Evolutionary conservation across 2,888 invertebrate genomes (phyloP), one percentile per base, ranked within the genome.

Genomic region (Drosophila neonasuta): DNA sequence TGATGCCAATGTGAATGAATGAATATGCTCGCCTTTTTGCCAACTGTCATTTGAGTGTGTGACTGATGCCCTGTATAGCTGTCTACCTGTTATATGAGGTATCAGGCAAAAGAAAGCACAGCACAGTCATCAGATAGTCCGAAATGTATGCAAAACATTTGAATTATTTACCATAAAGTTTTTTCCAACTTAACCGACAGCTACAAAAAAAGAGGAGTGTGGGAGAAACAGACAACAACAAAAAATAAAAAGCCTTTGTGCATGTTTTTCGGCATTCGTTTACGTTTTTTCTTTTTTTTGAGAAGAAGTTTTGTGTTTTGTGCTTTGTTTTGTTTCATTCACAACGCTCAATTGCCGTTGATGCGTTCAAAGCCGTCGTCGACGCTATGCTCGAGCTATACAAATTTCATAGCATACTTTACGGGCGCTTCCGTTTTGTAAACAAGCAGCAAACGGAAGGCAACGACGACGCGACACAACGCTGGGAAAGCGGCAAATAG

Each of bases 321-420:
- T 74, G 39, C 13, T 41, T 75, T 20, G 44, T 44, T 44, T 54
- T 42, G 54, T 56, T 56, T 56, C 46, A 46, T 46, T 59, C 61
- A 52, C 39, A 67, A 66, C 60, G 68, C 70, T 68, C 67, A 68
- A 75, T 79, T 77, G 77, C 70, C 61, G 74, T 49, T 77, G 82
- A 80, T 79, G 84, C 74, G 79, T 74, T 71, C 65, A 71, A 72
- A 74, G 69, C 63, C 55, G 66, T 69, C 65, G 60, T 69, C 69
- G 60, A 63, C 56, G 42, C 44, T 11, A 36, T 11, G 56, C 49
- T 52, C 45, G 52, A 66, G 76, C 63, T 50, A 67, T 75, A 77
- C 83, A 77, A 78, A 69, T 78, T 85, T 67, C 75, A 82, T 82
- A 66, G 78, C 83, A 80, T 85, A 85, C 83, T 85, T 82, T 72